phyloP scores from a whole-genome alignment of 2,113 vertebrate species.

The Argyrosomus japonicus region DNA sequence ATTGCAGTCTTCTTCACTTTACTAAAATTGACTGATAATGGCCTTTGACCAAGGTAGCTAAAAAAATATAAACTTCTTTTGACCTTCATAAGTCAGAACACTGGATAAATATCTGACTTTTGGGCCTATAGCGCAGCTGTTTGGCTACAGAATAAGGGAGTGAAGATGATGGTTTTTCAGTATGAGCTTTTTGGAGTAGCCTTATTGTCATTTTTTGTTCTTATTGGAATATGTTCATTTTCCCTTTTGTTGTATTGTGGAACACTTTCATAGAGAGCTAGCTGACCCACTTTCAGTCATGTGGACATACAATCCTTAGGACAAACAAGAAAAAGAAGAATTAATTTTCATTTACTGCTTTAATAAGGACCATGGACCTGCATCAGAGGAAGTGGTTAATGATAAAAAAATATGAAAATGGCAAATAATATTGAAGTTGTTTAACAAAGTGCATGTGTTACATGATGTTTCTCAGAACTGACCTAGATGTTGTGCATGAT shows the following conservation, averaged over 20 bases:
- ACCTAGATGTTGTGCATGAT: background rate
- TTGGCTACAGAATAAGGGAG: constrained; percentile 11
- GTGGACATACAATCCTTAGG: background rate
- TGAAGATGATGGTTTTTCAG: constrained; percentile 25
- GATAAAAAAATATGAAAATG: background rate
- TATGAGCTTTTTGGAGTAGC: constrained; percentile 16
- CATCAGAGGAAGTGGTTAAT: background rate
- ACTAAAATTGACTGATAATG: background rate
- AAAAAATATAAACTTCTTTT: constrained; percentile 7
- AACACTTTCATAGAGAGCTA: background rate
- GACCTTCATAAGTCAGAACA: constrained; percentile 4
- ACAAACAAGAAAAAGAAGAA: background rate
- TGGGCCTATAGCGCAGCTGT: constrained; percentile 6
- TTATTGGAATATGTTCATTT: background rate
- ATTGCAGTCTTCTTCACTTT: background rate
- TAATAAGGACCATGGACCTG: background rate
- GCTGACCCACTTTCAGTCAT: background rate
- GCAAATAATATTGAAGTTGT: background rate
- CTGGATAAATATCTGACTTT: constrained; percentile 28
- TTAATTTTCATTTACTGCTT: constrained; percentile 3
- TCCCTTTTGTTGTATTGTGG: background rate
- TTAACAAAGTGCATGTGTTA: background rate
- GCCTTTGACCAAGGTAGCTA: background rate
- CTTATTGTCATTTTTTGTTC: background rate
- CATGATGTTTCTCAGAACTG: background rate